Evolutionary conservation across 2,888 invertebrate genomes (phyloP).

Genomic region (Scotopteryx bipunctaria): DNA sequence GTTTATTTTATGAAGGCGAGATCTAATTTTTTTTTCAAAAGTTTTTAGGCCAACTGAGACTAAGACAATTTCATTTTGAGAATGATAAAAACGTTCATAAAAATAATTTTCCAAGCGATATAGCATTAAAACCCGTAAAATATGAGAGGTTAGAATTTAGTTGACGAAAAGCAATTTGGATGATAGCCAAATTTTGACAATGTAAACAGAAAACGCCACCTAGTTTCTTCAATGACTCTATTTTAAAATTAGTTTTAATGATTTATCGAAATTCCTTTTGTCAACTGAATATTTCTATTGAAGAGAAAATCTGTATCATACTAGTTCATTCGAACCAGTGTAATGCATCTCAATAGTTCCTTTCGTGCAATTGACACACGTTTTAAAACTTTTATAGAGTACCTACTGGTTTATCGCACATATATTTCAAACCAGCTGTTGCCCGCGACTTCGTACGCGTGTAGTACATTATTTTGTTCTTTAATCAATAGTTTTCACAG

Average conservation of each 20-base stretch:
- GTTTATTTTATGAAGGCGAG: conserved; percentile 14
- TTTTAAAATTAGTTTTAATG: conserved; percentile 21
- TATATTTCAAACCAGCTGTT: no score
- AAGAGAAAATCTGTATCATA: no score
- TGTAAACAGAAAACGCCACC: conserved; percentile 45
- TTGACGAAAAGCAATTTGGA: conserved; percentile 47
- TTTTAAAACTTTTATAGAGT: no score
- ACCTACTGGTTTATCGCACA: no score
- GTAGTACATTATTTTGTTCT: no score
- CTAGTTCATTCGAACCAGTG: no score
- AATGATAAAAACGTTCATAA: conserved; percentile 5
- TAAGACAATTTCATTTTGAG: conserved; percentile 8
- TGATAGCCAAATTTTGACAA: conserved; percentile 41
- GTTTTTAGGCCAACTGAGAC: conserved; percentile 10
- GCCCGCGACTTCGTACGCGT: no score
- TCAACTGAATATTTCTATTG: neutral
- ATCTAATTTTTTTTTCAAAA: conserved; percentile 13
- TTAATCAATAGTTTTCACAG: no score
- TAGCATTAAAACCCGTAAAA: conserved; percentile 16
- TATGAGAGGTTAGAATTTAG: conserved; percentile 31
- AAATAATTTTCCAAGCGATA: conserved; percentile 13
- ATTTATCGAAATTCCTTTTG: neutral
- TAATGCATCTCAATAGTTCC: no score
- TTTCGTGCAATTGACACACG: no score
- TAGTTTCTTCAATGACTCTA: conserved; percentile 45